Percentiles rank a stretch among this genome's conserved stretches.
Evolutionary conservation across 2,113 vertebrate genomes (phyloP).

Genomic region (Epinephelus fuscoguttatus): DNA sequence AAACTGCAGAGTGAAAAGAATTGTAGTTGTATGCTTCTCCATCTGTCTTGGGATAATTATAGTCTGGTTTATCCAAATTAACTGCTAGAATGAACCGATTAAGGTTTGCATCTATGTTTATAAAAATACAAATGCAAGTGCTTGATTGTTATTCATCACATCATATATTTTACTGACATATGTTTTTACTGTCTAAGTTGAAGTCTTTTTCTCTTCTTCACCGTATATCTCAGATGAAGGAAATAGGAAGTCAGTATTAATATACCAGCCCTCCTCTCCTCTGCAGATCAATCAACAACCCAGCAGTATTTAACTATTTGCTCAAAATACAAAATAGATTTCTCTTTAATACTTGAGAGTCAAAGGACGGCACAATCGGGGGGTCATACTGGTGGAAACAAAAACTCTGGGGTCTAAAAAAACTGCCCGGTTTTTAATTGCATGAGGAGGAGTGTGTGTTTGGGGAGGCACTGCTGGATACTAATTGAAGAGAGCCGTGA

Average conservation of each 20-base stretch:
- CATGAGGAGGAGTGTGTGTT: conserved; percentile 46
- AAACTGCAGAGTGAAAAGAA: conserved; percentile 39
- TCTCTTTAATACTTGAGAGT: conserved; percentile 89
- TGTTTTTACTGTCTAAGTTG: not conserved
- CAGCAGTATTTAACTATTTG: conserved; percentile 95
- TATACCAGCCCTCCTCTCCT: conserved; percentile 89
- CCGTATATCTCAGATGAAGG: conserved; percentile 92
- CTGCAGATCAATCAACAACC: conserved; percentile 90
- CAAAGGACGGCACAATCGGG: conserved; percentile 48
- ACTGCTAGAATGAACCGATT: conserved; percentile 10
- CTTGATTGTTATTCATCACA: not conserved
- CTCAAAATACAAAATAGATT: conserved; percentile 95
- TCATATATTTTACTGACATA: conserved; percentile 14
- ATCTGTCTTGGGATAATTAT: conserved; percentile 43
- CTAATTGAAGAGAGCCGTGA: conserved; percentile 66
- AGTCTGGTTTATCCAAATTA: conserved; percentile 37
- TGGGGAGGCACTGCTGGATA: conserved; percentile 56
- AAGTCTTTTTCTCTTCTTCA: conserved; percentile 68
- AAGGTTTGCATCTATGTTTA: not conserved
- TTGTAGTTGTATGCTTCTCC: conserved; percentile 20
- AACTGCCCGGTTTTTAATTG: conserved; percentile 74
- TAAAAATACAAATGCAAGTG: not conserved
- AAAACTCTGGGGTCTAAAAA: conserved; percentile 79
- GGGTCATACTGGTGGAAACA: conserved; percentile 87
- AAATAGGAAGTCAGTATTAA: conserved; percentile 89